These are phyloP conservation scores for Drosophila arizonae DNA, from an alignment of 1,140 invertebrate species.

Conservation along the genomic window DNA sequence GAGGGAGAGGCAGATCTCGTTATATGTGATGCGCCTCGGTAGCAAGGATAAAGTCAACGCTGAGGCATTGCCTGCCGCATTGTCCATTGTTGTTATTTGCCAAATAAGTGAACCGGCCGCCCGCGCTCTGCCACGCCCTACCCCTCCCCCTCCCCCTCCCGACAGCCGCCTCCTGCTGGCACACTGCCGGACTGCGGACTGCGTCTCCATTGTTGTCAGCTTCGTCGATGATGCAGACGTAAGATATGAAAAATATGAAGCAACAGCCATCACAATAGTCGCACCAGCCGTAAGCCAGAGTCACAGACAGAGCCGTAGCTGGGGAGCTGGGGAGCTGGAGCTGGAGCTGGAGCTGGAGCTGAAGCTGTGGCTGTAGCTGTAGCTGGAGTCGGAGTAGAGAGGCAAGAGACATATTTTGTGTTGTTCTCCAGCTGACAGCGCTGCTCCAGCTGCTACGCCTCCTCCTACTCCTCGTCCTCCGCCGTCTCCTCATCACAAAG, in stretches of 20 bases:
- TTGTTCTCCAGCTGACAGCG: background rate
- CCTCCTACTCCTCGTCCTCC: background rate
- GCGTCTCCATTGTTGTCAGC: conserved; percentile 25
- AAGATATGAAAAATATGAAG: conserved; percentile 80
- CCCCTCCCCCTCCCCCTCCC: background rate
- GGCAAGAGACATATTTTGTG: conserved; percentile 32
- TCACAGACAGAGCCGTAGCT: background rate
- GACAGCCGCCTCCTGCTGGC: background rate
- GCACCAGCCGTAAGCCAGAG: conserved; percentile 43
- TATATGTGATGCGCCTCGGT: conserved; percentile 12
- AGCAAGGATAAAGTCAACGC: conserved; percentile 42
- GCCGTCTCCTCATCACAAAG: conserved; percentile 11
- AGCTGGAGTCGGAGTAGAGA: too few species aligned
- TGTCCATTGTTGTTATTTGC: conserved; percentile 72
- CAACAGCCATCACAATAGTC: conserved; percentile 76
- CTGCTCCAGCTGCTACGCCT: background rate
- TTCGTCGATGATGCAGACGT: conserved; percentile 73
- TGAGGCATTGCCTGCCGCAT: conserved; percentile 12
- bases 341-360: background rate
- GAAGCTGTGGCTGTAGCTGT: background rate
- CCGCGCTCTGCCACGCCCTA: conserved; percentile 34
- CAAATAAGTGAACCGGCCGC: conserved; percentile 66
- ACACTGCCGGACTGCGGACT: background rate
- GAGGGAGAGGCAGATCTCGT: conserved; percentile 12
- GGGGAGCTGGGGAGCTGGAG: background rate